Percentiles rank a stretch among this genome's conserved stretches.
Conservation (phyloP, 2,888 invertebrate species). For the Polietes domitor region DNA sequence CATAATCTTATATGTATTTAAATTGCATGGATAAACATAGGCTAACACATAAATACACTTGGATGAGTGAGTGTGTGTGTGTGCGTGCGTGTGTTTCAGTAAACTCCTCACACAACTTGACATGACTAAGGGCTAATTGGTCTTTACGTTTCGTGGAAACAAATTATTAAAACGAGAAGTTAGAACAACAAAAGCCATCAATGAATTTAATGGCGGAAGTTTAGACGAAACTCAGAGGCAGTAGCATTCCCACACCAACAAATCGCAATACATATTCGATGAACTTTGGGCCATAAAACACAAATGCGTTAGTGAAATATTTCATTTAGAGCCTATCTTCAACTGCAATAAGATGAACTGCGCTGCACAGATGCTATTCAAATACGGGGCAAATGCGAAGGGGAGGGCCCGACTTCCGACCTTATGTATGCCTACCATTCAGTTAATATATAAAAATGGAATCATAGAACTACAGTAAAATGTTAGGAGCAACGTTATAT, state of each 20-base stretch:
- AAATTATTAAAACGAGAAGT: conserved; percentile 13
- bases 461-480: too few species aligned
- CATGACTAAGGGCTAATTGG: not conserved
- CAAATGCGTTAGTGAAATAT: conserved; percentile 2
- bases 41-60: too few species aligned
- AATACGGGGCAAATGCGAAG: too few species aligned
- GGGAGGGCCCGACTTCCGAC: too few species aligned
- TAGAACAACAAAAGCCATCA: not conserved
- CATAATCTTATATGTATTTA: not conserved
- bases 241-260: not conserved
- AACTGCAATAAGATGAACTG: not conserved
- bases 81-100: not conserved
- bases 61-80: too few species aligned
- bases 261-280: not conserved
- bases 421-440: too few species aligned
- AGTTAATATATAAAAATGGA: too few species aligned
- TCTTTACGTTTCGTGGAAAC: not conserved
- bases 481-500: too few species aligned
- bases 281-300: conserved; percentile 8
- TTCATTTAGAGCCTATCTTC: not conserved
- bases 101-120: not conserved
- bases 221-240: not conserved
- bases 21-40: too few species aligned
- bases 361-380: not conserved
- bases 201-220: conserved; percentile 24